Evolutionary conservation across 2,113 vertebrate species (phyloP), one percentile per base, ranked within the genome.

Genomic region (Picathartes gymnocephalus): DNA sequence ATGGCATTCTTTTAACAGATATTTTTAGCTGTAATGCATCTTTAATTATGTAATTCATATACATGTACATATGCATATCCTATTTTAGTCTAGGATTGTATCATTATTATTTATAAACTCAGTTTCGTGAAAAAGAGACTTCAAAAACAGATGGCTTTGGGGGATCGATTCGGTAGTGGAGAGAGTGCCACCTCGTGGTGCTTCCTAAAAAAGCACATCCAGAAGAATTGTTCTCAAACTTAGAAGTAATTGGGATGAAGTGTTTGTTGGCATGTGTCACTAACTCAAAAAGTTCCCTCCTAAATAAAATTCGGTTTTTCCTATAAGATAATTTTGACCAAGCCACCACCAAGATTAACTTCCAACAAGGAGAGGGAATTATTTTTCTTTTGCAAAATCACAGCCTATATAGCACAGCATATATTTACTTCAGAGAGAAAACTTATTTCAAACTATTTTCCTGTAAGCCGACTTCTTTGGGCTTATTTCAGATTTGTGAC

Each of bases 11-110:
- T 88, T 73, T 66, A 95, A 60, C 30, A 51, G 68, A 27, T 90
- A 91, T 90, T 91, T 96, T 96, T 90, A 96, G 68, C 71, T 71
- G 47, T 47, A 88, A 94, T 88, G 72, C 35, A 88, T 88, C 80
- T 86, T 94, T 88, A 93, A 93, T 88, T 94, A 97, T 84, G 76
- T 78, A 93, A 95, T 84, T 94, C 82, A 78, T 92, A 89, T 51
- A 88, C 57, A 90, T 57, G 64, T 83, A 70, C 73, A 95, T 88
- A 91, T 88, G 89, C 44, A 14, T 45, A 89, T 61, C 45, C 51
- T 89, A 76, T 91, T 93, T 97, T 94, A 88, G 91, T 30, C 58
- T 4, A 92, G 42, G 42, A 94, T 54, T 87, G 57, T 74, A 96
- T 88, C 76, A 88, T 93, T 78, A 78, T 74, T 93, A 80, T 94